Evolutionary conservation across 2,113 vertebrate genomes (phyloP).

Genomic region (Cisticola juncidis): DNA sequence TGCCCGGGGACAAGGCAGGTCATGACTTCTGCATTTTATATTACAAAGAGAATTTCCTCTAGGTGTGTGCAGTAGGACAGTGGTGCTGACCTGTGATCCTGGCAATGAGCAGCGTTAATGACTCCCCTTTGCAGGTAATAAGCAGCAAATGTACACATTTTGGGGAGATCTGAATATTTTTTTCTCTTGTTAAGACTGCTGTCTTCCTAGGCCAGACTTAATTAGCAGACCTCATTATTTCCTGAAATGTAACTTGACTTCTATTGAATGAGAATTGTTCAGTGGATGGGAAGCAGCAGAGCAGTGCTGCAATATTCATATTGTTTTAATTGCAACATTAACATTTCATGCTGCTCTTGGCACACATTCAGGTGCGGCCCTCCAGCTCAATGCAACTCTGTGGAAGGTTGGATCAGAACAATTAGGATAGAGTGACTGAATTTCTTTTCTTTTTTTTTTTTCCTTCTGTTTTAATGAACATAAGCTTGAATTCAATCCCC

Average conservation of each 20-base stretch:
- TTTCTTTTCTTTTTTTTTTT: not conserved
- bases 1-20: not conserved
- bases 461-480: not conserved
- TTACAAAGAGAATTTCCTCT: constrained; percentile 28
- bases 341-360: constrained; percentile 65
- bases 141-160: constrained; percentile 41
- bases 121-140: constrained; percentile 34
- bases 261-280: constrained; percentile 56
- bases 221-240: constrained; percentile 67
- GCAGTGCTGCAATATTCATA: constrained; percentile 64
- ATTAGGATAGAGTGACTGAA: not conserved
- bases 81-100: constrained; percentile 16
- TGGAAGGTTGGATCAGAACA: constrained; percentile 40
- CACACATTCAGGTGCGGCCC: constrained; percentile 39
- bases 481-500: not conserved
- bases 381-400: constrained; percentile 3
- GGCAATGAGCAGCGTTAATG: not conserved
- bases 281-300: constrained; percentile 62
- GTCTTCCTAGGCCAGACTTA: constrained; percentile 53
- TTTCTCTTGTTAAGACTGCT: not conserved
- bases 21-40: not conserved
- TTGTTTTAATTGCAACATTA: constrained; percentile 72
- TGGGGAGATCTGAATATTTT: not conserved
- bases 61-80: not conserved
- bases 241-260: constrained; percentile 59